Evolutionary conservation across 2,797 vertebrate genomes (phyloP).

Genomic region (Crenuchus spilurus): DNA sequence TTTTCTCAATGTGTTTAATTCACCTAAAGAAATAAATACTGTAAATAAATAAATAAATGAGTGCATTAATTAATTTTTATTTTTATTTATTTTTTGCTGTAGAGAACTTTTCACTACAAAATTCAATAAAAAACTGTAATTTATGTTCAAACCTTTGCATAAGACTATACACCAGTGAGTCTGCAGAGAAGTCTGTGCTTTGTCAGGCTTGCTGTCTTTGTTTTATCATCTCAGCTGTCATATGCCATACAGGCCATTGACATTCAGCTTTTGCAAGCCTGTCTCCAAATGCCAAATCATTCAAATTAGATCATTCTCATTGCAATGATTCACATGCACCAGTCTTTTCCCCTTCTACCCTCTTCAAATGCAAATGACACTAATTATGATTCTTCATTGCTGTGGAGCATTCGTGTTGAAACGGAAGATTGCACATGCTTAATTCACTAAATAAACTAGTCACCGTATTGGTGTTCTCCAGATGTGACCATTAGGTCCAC

Average conservation of each 20-base stretch:
- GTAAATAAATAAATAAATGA: no score
- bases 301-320: slow-evolving; percentile 29
- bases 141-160: no score
- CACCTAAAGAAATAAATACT: no score
- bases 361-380: slow-evolving; percentile 63
- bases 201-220: slow-evolving; percentile 8
- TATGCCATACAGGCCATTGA: slow-evolving; percentile 17
- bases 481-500: neutral
- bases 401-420: slow-evolving; percentile 64
- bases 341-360: slow-evolving; percentile 6
- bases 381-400: slow-evolving; percentile 64
- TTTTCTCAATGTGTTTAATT: no score
- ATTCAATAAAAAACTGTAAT: no score
- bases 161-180: neutral
- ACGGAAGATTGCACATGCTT: slow-evolving; percentile 50
- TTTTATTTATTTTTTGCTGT: no score
- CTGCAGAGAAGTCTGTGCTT: slow-evolving; percentile 1
- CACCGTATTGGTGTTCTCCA: slow-evolving; percentile 11
- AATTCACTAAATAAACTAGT: slow-evolving; percentile 38
- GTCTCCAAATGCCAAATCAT: slow-evolving; percentile 23
- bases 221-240: slow-evolving; percentile 7
- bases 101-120: no score
- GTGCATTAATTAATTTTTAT: no score
- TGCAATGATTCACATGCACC: slow-evolving; percentile 9
- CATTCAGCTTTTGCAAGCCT: slow-evolving; percentile 12